Conservation (phyloP, 2,113 vertebrate species). For the Agapornis roseicollis region DNA sequence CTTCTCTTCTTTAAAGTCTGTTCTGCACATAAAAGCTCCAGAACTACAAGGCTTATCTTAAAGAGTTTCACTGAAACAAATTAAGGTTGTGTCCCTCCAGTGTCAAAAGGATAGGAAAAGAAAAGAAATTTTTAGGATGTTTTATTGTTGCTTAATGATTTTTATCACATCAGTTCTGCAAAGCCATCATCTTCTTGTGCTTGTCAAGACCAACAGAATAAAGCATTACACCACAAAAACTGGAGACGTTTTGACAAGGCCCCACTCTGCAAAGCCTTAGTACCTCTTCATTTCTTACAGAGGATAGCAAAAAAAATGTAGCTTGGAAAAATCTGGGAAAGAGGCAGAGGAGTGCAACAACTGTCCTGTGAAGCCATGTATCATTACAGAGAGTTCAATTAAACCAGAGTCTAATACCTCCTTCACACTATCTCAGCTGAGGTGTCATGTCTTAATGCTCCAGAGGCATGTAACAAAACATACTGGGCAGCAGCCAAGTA, state of each 20-base stretch:
- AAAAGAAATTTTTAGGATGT: not conserved
- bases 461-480: not conserved
- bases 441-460: not conserved
- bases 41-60: not conserved
- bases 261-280: not conserved
- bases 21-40: not conserved
- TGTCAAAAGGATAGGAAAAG: not conserved
- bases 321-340: not conserved
- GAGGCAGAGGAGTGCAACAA: not conserved
- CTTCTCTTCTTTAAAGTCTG: not conserved
- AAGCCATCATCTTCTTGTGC: not conserved
- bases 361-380: not conserved
- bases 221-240: not conserved
- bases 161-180: not conserved
- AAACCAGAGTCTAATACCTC: not conserved
- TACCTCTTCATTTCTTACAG: not conserved
- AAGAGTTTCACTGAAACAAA: not conserved
- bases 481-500: not conserved
- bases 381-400: not conserved
- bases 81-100: not conserved
- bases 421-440: not conserved
- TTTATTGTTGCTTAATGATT: not conserved
- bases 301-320: not conserved
- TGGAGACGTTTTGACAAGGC: not conserved
- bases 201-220: not conserved